A percentile compares a stretch with the other conserved stretches of the same genome.
These are phyloP conservation scores for Miniopterus natalensis DNA, from an alignment of 2,113 vertebrate genomes.

Conservation along the genomic window DNA sequence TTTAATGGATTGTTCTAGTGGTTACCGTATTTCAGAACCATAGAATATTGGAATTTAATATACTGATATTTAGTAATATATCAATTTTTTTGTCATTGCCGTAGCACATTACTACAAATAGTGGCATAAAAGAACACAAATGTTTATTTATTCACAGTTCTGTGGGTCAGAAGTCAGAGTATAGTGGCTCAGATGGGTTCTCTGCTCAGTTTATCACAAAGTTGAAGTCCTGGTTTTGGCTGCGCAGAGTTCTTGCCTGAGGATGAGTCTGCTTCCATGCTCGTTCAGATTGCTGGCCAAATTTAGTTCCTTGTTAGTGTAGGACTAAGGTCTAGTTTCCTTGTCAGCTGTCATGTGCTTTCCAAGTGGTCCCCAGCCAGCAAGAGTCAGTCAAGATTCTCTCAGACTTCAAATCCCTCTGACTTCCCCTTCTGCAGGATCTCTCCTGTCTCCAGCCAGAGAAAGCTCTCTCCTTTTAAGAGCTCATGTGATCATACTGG, in stretches of 20 bases:
- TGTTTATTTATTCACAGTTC: not conserved
- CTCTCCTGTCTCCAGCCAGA: not conserved
- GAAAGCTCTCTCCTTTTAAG: not conserved
- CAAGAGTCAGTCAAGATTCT: not conserved
- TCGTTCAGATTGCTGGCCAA: not conserved
- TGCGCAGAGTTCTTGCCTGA: not conserved
- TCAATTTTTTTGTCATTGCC: not conserved
- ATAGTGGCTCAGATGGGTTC: not conserved
- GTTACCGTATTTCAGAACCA: not conserved
- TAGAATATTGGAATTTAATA: constrained; percentile 21
- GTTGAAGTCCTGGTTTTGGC: not conserved
- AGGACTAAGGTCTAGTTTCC: not conserved
- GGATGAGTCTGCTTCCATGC: not conserved
- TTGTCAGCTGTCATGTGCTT: not conserved
- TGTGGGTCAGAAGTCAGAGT: not conserved
- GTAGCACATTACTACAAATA: not conserved
- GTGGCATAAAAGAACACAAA: not conserved
- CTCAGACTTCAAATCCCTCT: not conserved
- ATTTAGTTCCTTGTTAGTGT: not conserved
- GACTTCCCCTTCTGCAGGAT: not conserved
- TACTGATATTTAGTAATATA: not conserved
- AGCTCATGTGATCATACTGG: not conserved
- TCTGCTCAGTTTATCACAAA: not conserved
- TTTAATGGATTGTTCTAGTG: constrained; percentile 18
- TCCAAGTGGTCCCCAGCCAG: not conserved